These are phyloP conservation scores for Deladenus siricidicola DNA, from an alignment of 2,888 invertebrate species.

Conservation along the genomic window DNA sequence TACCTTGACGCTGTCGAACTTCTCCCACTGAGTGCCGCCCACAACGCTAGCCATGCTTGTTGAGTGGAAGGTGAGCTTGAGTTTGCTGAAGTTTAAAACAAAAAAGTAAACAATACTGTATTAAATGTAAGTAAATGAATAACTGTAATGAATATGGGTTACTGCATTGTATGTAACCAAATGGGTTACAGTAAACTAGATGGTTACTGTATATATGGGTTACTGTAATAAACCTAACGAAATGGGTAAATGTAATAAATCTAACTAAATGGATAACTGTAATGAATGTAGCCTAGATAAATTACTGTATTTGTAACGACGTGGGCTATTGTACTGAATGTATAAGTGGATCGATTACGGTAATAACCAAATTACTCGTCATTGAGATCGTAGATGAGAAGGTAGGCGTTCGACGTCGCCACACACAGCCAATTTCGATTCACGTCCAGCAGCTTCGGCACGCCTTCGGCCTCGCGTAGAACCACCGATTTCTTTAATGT, in stretches of 20 bases:
- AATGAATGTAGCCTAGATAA: too few species aligned
- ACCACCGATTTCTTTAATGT: conserved; percentile 58
- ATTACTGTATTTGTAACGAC: too few species aligned
- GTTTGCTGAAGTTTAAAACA: conserved; percentile 69
- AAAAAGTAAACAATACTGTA: too few species aligned
- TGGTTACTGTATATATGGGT: too few species aligned
- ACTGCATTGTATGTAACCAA: too few species aligned
- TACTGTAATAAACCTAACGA: too few species aligned
- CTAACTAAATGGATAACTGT: too few species aligned
- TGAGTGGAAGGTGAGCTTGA: conserved; percentile 66
- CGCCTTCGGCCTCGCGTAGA: conserved; percentile 65
- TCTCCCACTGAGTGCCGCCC: conserved; percentile 31
- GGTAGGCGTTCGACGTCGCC: conserved; percentile 76
- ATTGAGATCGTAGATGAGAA: conserved; percentile 84
- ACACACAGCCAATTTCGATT: conserved; percentile 74
- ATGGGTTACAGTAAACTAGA: too few species aligned
- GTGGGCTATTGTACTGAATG: too few species aligned
- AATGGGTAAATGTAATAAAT: too few species aligned
- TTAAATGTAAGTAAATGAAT: neutral
- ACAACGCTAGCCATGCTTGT: conserved; percentile 33
- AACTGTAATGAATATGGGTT: neutral
- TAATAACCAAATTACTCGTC: conserved; percentile 60
- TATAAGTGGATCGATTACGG: too few species aligned
- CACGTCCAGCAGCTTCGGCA: conserved; percentile 76
- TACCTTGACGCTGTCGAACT: conserved; percentile 33